phyloP scores from a whole-genome alignment of 1,140 invertebrate genomes.

The Drosophila quadrilineata region DNA sequence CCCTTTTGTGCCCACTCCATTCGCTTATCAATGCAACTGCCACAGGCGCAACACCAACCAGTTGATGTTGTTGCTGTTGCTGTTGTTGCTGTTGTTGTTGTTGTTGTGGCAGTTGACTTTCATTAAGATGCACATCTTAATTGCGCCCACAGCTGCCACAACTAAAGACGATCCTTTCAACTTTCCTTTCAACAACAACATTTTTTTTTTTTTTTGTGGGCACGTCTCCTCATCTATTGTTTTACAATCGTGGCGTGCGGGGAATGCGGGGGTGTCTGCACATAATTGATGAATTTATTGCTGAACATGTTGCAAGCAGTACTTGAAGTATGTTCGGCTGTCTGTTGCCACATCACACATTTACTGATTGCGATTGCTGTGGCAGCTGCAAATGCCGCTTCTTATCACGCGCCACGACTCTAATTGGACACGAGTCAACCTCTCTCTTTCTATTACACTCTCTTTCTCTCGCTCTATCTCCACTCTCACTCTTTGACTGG shows the following conservation, averaged over 20 bases:
- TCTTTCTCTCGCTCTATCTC: not conserved
- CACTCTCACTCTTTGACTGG: slow-evolving; percentile 12
- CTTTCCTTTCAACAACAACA: slow-evolving; percentile 35
- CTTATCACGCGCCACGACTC: slow-evolving; percentile 31
- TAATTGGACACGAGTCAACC: slow-evolving; percentile 26
- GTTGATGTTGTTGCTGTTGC: slow-evolving; percentile 1
- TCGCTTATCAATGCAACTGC: not conserved
- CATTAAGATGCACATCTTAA: slow-evolving; percentile 55
- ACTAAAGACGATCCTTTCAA: slow-evolving; percentile 36
- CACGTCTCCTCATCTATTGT: slow-evolving; percentile 42
- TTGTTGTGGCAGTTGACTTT: slow-evolving; percentile 19
- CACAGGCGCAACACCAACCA: too few relatives aligned
- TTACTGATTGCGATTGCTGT: slow-evolving; percentile 26
- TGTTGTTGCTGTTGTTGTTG: not conserved
- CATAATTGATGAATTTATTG: slow-evolving; percentile 58
- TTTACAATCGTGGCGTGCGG: not conserved
- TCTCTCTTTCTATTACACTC: slow-evolving; percentile 40
- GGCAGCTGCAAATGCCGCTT: not conserved
- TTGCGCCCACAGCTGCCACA: slow-evolving; percentile 39
- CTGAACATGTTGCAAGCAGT: slow-evolving; percentile 31
- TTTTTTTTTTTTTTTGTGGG: too few relatives aligned
- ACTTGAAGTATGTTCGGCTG: not conserved
- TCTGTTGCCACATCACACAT: slow-evolving; percentile 37
- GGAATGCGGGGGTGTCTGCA: slow-evolving; percentile 3
- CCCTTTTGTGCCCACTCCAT: too few relatives aligned